These are phyloP conservation scores for Nomada flava DNA, from an alignment of 2,888 invertebrate genomes.

Conservation along the genomic window DNA sequence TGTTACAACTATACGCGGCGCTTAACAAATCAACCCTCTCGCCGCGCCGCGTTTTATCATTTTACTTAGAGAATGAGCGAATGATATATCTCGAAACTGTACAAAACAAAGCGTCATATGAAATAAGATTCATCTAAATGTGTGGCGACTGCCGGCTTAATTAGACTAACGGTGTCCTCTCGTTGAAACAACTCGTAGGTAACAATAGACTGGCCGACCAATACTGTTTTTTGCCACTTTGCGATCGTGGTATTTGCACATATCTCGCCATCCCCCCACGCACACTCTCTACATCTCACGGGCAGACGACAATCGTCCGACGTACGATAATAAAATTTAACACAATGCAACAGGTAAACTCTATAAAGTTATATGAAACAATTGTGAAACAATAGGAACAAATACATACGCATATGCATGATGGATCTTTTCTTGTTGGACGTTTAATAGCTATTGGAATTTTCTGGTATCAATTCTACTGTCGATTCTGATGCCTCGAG, in stretches of 20 bases:
- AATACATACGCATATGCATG: neutral
- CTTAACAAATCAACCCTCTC: neutral
- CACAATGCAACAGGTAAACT: constrained; percentile 13
- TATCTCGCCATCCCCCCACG: neutral
- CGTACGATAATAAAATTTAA: constrained; percentile 19
- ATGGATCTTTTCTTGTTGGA: neutral
- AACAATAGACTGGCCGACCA: constrained; percentile 73
- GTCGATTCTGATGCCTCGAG: neutral
- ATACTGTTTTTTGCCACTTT: constrained; percentile 70
- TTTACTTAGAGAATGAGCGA: constrained; percentile 48
- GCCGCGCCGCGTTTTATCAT: neutral
- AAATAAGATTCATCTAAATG: constrained; percentile 62
- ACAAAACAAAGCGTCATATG: constrained; percentile 64
- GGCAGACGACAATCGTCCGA: constrained; percentile 13
- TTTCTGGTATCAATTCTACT: neutral
- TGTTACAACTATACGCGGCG: constrained; percentile 60
- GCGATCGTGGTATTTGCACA: constrained; percentile 50
- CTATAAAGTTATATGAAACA: constrained; percentile 8
- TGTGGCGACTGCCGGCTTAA: constrained; percentile 63
- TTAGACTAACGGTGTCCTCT: constrained; percentile 48
- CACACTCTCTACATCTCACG: neutral
- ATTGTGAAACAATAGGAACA: constrained; percentile 19
- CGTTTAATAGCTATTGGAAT: neutral
- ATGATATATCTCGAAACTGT: constrained; percentile 62
- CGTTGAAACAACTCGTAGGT: constrained; percentile 78